Evolutionary conservation across 1,140 invertebrate genomes (phyloP).

Genomic region (Forficula auricularia): DNA sequence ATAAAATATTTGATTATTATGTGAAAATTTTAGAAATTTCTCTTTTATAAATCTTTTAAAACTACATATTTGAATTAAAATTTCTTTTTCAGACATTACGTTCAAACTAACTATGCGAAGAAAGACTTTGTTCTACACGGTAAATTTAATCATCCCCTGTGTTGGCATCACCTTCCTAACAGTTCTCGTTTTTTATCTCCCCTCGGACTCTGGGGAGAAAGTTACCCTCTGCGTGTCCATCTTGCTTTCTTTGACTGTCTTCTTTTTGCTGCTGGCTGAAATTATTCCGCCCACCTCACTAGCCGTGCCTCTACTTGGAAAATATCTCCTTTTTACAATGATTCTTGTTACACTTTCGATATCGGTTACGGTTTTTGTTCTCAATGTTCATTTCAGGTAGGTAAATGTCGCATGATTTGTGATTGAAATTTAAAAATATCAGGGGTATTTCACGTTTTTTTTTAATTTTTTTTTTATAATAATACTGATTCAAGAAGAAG

Average conservation of each 20-base stretch:
- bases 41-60: no score
- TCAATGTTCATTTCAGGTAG: slow-evolving; percentile 96
- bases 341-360: slow-evolving; percentile 92
- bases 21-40: no score
- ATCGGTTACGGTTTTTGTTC: slow-evolving; percentile 87
- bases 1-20: no score
- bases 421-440: no score
- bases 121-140: slow-evolving; percentile 82
- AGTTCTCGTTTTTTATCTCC: slow-evolving; percentile 87
- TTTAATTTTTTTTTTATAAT: no score
- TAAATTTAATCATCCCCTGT: slow-evolving; percentile 78
- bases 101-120: slow-evolving; percentile 89
- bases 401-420: no score
- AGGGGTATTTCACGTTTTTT: no score
- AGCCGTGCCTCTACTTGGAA: slow-evolving; percentile 90
- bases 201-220: slow-evolving; percentile 90
- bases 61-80: no score
- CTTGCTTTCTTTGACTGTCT: slow-evolving; percentile 92
- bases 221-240: slow-evolving; percentile 92
- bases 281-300: slow-evolving; percentile 97
- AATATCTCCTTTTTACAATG: slow-evolving; percentile 94
- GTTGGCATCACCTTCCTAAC: slow-evolving; percentile 85
- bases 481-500: no score
- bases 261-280: slow-evolving; percentile 90
- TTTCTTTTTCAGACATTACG: slow-evolving; percentile 58